Evolutionary conservation across 2,888 invertebrate species (phyloP).

Genomic region (Aricia artaxerxes): DNA sequence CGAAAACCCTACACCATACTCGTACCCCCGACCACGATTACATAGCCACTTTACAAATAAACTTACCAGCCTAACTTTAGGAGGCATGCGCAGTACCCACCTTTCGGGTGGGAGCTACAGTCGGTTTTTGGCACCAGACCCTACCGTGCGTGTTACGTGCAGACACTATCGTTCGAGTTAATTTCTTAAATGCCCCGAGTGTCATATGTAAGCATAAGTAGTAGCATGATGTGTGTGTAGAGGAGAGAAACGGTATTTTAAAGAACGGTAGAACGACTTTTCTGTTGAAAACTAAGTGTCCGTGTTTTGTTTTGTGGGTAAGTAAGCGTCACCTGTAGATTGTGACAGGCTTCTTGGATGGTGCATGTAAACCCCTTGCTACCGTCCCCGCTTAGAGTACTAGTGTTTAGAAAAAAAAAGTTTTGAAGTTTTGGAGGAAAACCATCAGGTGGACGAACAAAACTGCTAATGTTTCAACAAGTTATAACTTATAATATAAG

Average conservation of each 20-base stretch:
- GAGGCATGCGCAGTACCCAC: constrained; percentile 54
- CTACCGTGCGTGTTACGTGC: constrained; percentile 51
- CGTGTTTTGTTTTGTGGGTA: constrained; percentile 59
- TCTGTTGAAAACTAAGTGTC: constrained; percentile 62
- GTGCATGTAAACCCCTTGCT: not conserved
- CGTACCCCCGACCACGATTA: constrained; percentile 16
- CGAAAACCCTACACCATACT: constrained; percentile 8
- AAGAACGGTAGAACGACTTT: constrained; percentile 47
- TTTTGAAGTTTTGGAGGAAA: not conserved
- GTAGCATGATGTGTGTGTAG: constrained; percentile 74
- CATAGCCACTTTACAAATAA: constrained; percentile 33
- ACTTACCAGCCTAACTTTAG: constrained; percentile 34
- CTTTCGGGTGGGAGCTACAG: constrained; percentile 49
- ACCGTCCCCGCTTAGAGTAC: constrained; percentile 14
- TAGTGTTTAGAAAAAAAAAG: constrained; percentile 1
- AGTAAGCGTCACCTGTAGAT: constrained; percentile 64
- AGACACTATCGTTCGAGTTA: constrained; percentile 50
- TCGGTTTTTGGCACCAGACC: constrained; percentile 55
- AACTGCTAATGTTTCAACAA: not conserved
- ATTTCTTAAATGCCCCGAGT: constrained; percentile 55
- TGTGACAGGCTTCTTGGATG: constrained; percentile 28
- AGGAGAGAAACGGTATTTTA: constrained; percentile 33
- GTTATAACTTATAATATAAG: too few relatives aligned
- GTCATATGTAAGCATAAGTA: constrained; percentile 76
- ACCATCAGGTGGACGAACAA: not conserved